Percentiles rank a stretch among this genome's conserved stretches.
Conservation (phyloP, 2,797 vertebrate genomes). For the Pterois miles region DNA sequence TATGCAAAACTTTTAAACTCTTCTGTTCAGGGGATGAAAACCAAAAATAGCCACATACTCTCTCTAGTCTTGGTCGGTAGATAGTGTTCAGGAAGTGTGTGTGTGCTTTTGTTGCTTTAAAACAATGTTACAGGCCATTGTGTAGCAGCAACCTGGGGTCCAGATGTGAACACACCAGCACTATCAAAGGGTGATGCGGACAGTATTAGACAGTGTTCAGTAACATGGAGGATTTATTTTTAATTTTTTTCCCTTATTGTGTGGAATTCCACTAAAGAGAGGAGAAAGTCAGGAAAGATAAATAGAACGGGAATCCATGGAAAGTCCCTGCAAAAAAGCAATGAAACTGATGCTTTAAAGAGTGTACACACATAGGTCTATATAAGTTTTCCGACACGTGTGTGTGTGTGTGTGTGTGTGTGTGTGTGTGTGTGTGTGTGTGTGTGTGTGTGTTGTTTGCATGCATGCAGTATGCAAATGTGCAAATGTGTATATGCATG, state of each 20-base stretch:
- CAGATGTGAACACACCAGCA: slow-evolving; percentile 59
- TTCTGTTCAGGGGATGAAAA: slow-evolving; percentile 69
- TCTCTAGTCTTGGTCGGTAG: slow-evolving; percentile 71
- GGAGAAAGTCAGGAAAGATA: slow-evolving; percentile 83
- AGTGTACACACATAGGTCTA: slow-evolving; percentile 25
- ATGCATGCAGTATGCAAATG: slow-evolving; percentile 30
- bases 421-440: slow-evolving; percentile 15
- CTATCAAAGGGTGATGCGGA: slow-evolving; percentile 62
- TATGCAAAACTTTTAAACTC: slow-evolving; percentile 69
- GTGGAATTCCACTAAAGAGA: slow-evolving; percentile 75
- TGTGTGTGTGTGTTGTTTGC: slow-evolving; percentile 18
- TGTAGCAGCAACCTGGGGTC: slow-evolving; percentile 46
- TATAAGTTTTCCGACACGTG: neutral
- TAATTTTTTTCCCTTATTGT: slow-evolving; percentile 69
- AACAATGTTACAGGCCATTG: slow-evolving; percentile 25
- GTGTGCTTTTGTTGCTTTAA: slow-evolving; percentile 33
- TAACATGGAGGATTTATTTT: slow-evolving; percentile 70
- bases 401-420: neutral
- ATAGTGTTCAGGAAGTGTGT: slow-evolving; percentile 38
- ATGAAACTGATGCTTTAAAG: slow-evolving; percentile 73
- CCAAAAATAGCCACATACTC: slow-evolving; percentile 75
- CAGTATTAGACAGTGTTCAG: slow-evolving; percentile 66
- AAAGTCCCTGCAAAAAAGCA: slow-evolving; percentile 83
- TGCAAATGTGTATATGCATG: slow-evolving; percentile 26
- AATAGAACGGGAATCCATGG: slow-evolving; percentile 80